Percentiles rank a stretch among this genome's conserved stretches.
Evolutionary conservation across 2,888 invertebrate genomes (phyloP).

Genomic region (Synanthedon andrenaeformis): DNA sequence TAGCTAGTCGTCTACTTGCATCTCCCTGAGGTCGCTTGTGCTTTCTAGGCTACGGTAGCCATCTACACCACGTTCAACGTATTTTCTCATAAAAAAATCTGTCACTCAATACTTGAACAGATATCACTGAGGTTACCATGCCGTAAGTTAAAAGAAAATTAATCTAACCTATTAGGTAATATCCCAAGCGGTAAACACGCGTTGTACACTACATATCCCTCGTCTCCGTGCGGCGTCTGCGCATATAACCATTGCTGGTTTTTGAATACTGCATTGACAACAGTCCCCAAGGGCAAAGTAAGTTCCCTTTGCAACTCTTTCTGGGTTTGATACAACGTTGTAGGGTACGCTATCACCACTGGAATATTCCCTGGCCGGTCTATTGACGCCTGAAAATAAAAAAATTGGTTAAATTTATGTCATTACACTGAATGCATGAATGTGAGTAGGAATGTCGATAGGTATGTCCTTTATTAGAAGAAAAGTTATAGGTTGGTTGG

Average conservation of each 20-base stretch:
- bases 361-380: constrained; percentile 88
- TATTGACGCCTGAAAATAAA: constrained; percentile 74
- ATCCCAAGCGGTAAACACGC: constrained; percentile 84
- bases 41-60: no score
- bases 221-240: constrained; percentile 86
- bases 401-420: background rate
- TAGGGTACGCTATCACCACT: constrained; percentile 82
- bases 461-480: no score
- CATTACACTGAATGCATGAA: background rate
- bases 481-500: no score
- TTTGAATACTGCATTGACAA: constrained; percentile 88
- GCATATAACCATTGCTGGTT: constrained; percentile 88
- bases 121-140: no score
- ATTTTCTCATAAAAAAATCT: no score
- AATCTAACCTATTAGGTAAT: constrained; percentile 63
- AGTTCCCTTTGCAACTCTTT: constrained; percentile 77
- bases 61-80: no score
- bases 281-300: constrained; percentile 81
- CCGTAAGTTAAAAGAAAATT: no score
- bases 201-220: constrained; percentile 83
- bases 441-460: no score
- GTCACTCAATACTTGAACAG: no score
- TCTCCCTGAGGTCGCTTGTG: no score
- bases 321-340: constrained; percentile 79
- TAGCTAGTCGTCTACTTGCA: background rate